These are phyloP conservation scores for Toxotes chatareus DNA, from an alignment of 2,113 vertebrate species.

Conservation along the genomic window DNA sequence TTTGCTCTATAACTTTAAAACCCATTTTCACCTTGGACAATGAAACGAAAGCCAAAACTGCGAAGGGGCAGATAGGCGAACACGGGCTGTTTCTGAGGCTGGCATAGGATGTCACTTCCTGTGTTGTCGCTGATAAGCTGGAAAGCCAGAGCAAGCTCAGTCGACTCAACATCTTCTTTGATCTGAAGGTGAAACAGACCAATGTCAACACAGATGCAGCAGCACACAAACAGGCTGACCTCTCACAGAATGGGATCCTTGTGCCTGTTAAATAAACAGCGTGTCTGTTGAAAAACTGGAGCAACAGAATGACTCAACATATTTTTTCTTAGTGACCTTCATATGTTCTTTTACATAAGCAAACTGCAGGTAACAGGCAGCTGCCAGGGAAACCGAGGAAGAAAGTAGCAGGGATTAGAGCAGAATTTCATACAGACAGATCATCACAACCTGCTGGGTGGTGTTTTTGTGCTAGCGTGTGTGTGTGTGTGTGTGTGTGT, in stretches of 20 bases:
- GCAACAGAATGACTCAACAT: not conserved
- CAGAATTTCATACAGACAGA: not conserved
- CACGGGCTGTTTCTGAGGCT: constrained; percentile 85
- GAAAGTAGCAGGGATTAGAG: constrained; percentile 11
- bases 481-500: not conserved
- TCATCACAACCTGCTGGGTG: constrained; percentile 27
- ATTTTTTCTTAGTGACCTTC: constrained; percentile 6
- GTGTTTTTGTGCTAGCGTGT: constrained; percentile 1
- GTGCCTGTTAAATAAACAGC: not conserved
- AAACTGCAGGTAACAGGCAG: constrained; percentile 32
- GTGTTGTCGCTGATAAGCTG: constrained; percentile 64
- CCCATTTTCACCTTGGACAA: constrained; percentile 81
- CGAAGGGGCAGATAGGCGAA: constrained; percentile 86
- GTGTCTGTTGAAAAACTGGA: constrained; percentile 2
- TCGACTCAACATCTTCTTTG: constrained; percentile 83
- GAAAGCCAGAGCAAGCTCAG: constrained; percentile 85
- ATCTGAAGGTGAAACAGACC: constrained; percentile 68
- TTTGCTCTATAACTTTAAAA: not conserved
- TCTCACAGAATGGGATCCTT: not conserved
- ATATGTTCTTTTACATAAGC: constrained; percentile 38
- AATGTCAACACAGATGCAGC: not conserved
- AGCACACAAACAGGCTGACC: not conserved
- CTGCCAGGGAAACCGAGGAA: constrained; percentile 18
- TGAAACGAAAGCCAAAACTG: constrained; percentile 87
- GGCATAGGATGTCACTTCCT: constrained; percentile 48